Evolutionary conservation across 2,888 invertebrate species (phyloP).

Genomic region (Epinotia nisella): DNA sequence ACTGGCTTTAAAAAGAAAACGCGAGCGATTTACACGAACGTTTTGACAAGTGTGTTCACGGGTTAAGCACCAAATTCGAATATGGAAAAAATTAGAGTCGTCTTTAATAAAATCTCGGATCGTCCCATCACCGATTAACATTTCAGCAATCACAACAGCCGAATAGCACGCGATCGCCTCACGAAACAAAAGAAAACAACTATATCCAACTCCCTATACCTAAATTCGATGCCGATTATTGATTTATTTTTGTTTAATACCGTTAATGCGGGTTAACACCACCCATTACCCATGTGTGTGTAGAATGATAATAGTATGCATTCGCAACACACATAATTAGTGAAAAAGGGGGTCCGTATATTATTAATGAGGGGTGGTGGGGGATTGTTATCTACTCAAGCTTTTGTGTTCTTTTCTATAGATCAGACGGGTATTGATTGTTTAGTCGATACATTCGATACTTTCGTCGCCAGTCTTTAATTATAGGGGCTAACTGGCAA

Average conservation of each 20-base stretch:
- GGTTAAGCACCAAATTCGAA: conserved; percentile 54
- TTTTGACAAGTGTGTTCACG: conserved; percentile 47
- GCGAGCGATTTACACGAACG: conserved; percentile 46
- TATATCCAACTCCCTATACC: conserved; percentile 64
- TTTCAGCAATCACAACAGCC: conserved; percentile 77
- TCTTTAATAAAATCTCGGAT: conserved; percentile 70
- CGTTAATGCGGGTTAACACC: conserved; percentile 74
- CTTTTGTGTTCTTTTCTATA: conserved; percentile 83
- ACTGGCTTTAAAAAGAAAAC: conserved; percentile 3
- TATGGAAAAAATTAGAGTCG: conserved; percentile 63
- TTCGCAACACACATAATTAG: conserved; percentile 85
- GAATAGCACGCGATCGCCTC: conserved; percentile 68
- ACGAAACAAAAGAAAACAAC: conserved; percentile 72
- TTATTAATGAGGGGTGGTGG: conserved; percentile 82
- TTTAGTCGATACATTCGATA: conserved; percentile 82
- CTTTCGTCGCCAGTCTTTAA: conserved; percentile 74
- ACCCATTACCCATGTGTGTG: conserved; percentile 62
- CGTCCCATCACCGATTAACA: conserved; percentile 73
- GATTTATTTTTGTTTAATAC: conserved; percentile 70
- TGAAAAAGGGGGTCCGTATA: conserved; percentile 77
- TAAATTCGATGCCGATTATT: conserved; percentile 67
- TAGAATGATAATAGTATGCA: conserved; percentile 63
- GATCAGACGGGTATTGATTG: conserved; percentile 78
- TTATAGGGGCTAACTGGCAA: conserved; percentile 78
- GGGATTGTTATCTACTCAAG: conserved; percentile 80